These are phyloP conservation scores for Mayetiola destructor DNA, from an alignment of 2,888 invertebrate species.

Conservation along the genomic window DNA sequence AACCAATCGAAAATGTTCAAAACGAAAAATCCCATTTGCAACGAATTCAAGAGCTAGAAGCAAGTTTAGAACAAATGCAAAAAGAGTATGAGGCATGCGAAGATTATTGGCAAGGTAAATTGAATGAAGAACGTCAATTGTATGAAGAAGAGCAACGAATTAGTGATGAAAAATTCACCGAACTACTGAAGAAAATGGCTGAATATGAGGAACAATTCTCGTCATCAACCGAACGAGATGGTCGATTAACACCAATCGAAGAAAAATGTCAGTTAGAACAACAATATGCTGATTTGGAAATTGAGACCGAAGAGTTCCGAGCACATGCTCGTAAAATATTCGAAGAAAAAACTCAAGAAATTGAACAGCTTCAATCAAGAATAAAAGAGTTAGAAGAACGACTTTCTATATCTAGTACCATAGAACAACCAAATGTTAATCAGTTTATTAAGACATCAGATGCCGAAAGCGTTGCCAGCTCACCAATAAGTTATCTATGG, in stretches of 20 bases:
- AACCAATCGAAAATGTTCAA: conserved; percentile 21
- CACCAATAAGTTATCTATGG: conserved; percentile 37
- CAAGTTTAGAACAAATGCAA: conserved; percentile 56
- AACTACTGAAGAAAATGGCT: conserved; percentile 56
- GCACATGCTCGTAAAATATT: conserved; percentile 39
- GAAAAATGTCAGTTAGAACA: conserved; percentile 58
- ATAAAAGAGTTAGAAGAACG: conserved; percentile 33
- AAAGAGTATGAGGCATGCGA: conserved; percentile 72
- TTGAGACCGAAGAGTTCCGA: conserved; percentile 47
- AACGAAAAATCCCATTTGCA: conserved; percentile 34
- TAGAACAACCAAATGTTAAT: neutral
- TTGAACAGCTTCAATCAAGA: conserved; percentile 38
- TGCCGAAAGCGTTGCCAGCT: conserved; percentile 27
- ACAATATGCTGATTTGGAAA: conserved; percentile 54
- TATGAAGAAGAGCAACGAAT: conserved; percentile 57
- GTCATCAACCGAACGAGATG: conserved; percentile 34
- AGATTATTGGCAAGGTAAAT: conserved; percentile 70
- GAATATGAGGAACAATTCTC: conserved; percentile 67
- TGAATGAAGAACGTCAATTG: conserved; percentile 60
- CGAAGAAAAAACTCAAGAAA: conserved; percentile 42
- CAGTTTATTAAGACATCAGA: neutral
- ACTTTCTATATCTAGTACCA: conserved; percentile 11
- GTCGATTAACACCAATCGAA: conserved; percentile 58
- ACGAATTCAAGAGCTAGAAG: conserved; percentile 52
- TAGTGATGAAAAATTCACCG: conserved; percentile 59